A percentile compares a stretch with the other conserved stretches of the same genome.
Conservation (phyloP, 2,797 vertebrate genomes). For the Sebastolobus altivelis region DNA sequence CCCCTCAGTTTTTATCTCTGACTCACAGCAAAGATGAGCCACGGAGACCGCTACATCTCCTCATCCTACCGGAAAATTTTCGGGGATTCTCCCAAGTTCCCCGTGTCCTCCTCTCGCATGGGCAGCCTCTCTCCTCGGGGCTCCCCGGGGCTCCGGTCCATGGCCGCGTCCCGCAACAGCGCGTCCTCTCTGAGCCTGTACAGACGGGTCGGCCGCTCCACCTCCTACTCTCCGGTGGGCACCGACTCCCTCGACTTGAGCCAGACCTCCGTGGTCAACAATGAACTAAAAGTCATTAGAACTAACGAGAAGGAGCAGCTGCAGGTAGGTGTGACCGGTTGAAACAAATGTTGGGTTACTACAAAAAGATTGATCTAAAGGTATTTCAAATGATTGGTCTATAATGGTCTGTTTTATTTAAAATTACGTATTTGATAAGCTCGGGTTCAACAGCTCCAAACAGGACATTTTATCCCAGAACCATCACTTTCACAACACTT, state of each 20-base stretch:
- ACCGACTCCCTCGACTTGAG: slow-evolving; percentile 85
- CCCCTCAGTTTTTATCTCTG: slow-evolving; percentile 25
- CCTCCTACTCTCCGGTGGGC: slow-evolving; percentile 67
- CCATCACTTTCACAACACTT: not conserved
- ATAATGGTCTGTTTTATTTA: not conserved
- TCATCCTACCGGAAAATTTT: slow-evolving; percentile 90
- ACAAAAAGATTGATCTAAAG: not conserved
- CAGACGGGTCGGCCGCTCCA: slow-evolving; percentile 68
- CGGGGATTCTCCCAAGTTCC: slow-evolving; percentile 83
- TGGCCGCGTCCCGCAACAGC: slow-evolving; percentile 77
- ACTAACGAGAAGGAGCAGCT: slow-evolving; percentile 95
- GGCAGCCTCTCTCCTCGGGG: slow-evolving; percentile 59
- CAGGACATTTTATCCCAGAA: not conserved
- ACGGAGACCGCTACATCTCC: slow-evolving; percentile 84
- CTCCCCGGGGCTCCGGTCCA: slow-evolving; percentile 73
- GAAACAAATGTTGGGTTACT: not conserved
- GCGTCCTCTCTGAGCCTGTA: slow-evolving; percentile 68
- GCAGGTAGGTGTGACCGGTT: slow-evolving; percentile 72
- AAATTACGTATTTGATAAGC: not conserved
- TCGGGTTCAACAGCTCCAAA: not conserved
- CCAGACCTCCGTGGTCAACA: slow-evolving; percentile 86
- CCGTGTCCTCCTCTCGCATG: slow-evolving; percentile 77
- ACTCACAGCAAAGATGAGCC: slow-evolving; percentile 84
- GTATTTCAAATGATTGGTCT: no score
- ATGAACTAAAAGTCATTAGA: slow-evolving; percentile 89